Evolutionary conservation across 53 echinoderm and acorn worm species (phyloP).

Genomic region (Echinarachnius parma): DNA sequence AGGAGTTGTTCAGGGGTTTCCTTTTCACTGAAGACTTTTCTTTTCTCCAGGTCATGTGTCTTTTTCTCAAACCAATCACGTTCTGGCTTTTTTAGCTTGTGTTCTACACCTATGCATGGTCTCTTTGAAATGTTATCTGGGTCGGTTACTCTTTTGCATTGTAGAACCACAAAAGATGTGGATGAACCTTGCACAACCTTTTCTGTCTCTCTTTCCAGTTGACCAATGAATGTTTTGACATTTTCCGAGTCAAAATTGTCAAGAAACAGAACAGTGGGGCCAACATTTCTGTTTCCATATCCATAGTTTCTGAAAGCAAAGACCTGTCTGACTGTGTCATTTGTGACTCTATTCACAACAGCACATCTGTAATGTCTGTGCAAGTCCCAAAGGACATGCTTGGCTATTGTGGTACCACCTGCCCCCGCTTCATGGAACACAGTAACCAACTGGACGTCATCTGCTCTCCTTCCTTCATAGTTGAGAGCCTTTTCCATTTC

Average conservation of each 20-base stretch:
- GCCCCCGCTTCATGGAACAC: conserved; percentile 72
- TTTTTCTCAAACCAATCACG: conserved; percentile 46
- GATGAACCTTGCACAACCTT: conserved; percentile 16
- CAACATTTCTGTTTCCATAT: conserved; percentile 19
- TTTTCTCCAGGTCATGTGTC: conserved; percentile 41
- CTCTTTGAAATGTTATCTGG: not conserved
- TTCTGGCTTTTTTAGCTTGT: conserved; percentile 27
- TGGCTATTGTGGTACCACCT: conserved; percentile 71
- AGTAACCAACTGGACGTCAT: conserved; percentile 27
- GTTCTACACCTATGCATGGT: conserved; percentile 18
- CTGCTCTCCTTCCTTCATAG: not conserved
- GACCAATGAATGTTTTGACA: not conserved
- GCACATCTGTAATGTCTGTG: conserved; percentile 54
- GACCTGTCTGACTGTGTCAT: conserved; percentile 61
- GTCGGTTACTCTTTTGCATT: conserved; percentile 44
- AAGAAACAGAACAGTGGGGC: conserved; percentile 47
- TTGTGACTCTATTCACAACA: conserved; percentile 57
- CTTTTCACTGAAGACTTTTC: conserved; percentile 28
- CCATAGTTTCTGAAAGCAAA: conserved; percentile 52
- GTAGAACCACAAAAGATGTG: conserved; percentile 54
- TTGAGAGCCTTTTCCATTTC: not conserved
- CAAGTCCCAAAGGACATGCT: conserved; percentile 66
- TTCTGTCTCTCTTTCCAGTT: conserved; percentile 38
- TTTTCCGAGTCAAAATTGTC: conserved; percentile 56
- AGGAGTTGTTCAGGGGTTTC: conserved; percentile 45